These are phyloP conservation scores for Thamnophis elegans DNA, from an alignment of 2,797 vertebrate genomes.

Conservation along the genomic window DNA sequence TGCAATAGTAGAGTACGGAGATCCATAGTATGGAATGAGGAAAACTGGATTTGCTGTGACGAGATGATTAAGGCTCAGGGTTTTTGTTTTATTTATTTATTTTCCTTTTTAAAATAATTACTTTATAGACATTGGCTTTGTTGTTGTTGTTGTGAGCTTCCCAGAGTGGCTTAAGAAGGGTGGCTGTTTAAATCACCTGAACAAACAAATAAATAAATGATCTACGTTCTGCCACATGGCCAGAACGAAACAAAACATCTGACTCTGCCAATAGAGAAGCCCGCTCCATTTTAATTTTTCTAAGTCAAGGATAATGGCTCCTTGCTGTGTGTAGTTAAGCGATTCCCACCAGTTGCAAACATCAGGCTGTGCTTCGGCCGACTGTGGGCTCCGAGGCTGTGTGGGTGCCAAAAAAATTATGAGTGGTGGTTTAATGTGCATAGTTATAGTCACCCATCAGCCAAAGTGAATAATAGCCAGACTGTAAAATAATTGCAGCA, in stretches of 20 bases:
- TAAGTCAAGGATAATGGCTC: constrained; percentile 34
- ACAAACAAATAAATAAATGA: neutral
- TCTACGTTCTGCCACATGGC: constrained; percentile 44
- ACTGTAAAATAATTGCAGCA: constrained; percentile 80
- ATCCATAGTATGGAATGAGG: neutral
- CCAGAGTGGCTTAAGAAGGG: neutral
- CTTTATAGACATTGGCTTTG: neutral
- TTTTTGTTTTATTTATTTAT: neutral
- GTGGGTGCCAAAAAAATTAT: constrained; percentile 69
- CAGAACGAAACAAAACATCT: constrained; percentile 34
- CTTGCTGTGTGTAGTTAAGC: constrained; percentile 48
- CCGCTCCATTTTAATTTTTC: constrained; percentile 57
- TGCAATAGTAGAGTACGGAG: neutral
- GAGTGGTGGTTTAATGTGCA: constrained; percentile 67
- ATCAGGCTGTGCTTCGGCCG: constrained; percentile 60
- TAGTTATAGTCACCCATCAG: constrained; percentile 74
- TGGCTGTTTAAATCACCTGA: neutral
- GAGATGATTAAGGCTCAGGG: neutral
- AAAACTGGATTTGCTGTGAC: neutral
- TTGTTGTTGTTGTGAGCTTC: neutral
- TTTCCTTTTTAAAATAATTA: neutral
- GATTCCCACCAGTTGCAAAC: constrained; percentile 61
- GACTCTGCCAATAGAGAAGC: constrained; percentile 27
- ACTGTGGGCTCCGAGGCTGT: constrained; percentile 69
- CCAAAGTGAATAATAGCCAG: constrained; percentile 76